A percentile compares a stretch with the other conserved stretches of the same genome.
These are phyloP conservation scores for Xanthorhoe spadicearia DNA, from an alignment of 2,888 invertebrate species.

Conservation along the genomic window DNA sequence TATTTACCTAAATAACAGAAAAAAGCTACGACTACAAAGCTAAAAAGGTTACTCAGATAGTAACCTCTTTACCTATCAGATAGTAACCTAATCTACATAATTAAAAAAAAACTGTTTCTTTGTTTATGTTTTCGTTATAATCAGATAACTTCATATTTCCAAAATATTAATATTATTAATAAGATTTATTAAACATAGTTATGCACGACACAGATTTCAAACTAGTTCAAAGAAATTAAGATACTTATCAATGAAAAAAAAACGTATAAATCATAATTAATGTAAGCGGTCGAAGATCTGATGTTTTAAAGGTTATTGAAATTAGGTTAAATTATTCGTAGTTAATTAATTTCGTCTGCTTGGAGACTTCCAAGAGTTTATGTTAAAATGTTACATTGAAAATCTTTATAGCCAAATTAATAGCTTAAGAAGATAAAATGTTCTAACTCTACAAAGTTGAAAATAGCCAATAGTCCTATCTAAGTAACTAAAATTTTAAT, in stretches of 20 bases:
- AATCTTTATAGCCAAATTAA: not conserved
- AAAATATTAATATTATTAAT: slow-evolving; percentile 26
- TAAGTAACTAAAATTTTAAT: no score
- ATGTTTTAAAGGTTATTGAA: slow-evolving; percentile 1
- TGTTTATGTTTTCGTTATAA: not conserved
- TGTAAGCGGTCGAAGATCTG: slow-evolving; percentile 6
- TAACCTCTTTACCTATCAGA: no score
- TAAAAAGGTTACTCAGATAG: no score
- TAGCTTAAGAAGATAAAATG: not conserved
- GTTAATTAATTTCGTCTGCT: slow-evolving; percentile 1
- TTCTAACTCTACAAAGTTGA: not conserved
- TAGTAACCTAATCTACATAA: not conserved
- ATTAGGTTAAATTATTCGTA: slow-evolving; percentile 7
- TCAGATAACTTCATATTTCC: slow-evolving; percentile 16
- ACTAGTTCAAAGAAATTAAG: slow-evolving; percentile 21
- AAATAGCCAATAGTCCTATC: no score
- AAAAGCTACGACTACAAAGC: no score
- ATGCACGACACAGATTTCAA: slow-evolving; percentile 15
- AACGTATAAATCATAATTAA: slow-evolving; percentile 29
- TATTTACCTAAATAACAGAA: not conserved
- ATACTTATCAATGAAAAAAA: slow-evolving; percentile 32
- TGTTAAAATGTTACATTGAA: not conserved
- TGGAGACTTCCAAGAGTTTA: not conserved
- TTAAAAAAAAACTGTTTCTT: not conserved
- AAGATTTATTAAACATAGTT: slow-evolving; percentile 1